These are phyloP conservation scores for Idaea aversata DNA, from an alignment of 2,888 invertebrate species.

Conservation along the genomic window DNA sequence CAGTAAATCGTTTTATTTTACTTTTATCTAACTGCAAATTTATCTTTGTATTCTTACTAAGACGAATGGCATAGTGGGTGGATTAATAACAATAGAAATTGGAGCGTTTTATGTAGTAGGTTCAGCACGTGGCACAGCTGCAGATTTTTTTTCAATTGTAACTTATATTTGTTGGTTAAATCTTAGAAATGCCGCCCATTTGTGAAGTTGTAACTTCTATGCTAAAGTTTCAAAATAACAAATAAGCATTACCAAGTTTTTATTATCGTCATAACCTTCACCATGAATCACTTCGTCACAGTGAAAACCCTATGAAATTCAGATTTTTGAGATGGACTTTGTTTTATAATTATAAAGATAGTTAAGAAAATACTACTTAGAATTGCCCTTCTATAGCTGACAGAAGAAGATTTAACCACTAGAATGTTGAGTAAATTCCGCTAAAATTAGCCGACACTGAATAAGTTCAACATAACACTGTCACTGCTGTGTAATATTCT, in stretches of 20 bases:
- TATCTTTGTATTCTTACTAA: conserved; percentile 22
- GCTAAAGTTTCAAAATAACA: neutral
- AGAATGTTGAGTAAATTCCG: too few species aligned
- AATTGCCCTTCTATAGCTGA: too few species aligned
- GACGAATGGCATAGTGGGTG: conserved; percentile 32
- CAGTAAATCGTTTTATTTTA: neutral
- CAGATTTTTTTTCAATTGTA: conserved; percentile 28
- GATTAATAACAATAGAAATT: conserved; percentile 38
- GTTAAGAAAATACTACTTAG: too few species aligned
- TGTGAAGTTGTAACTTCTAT: neutral
- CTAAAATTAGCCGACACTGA: too few species aligned
- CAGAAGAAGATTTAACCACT: too few species aligned
- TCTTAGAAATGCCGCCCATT: conserved; percentile 3
- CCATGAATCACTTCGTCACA: too few species aligned
- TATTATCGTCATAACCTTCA: too few species aligned
- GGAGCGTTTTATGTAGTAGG: conserved; percentile 40
- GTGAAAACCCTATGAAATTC: too few species aligned
- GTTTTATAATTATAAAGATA: too few species aligned
- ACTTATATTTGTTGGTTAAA: conserved; percentile 4
- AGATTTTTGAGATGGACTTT: too few species aligned
- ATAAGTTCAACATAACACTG: too few species aligned
- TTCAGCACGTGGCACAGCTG: conserved; percentile 52
- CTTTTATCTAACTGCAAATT: conserved; percentile 16
- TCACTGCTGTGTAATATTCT: too few species aligned
- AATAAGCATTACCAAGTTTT: neutral